Percentiles rank a stretch among this genome's conserved stretches.
These are phyloP conservation scores for Cheilosia urbana DNA, from an alignment of 2,888 invertebrate species.

Conservation along the genomic window DNA sequence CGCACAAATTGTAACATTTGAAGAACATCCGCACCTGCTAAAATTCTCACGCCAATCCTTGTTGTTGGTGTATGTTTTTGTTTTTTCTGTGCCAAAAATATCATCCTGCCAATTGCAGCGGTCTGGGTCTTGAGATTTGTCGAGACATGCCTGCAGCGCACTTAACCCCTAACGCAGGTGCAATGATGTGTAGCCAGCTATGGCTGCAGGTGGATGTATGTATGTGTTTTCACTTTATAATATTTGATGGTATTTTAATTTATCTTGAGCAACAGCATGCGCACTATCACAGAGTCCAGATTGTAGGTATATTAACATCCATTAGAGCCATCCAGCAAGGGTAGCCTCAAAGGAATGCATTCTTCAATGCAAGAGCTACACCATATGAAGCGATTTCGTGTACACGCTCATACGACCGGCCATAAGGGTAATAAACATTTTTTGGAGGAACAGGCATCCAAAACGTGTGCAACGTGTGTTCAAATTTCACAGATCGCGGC, in stretches of 20 bases:
- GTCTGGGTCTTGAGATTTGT: slow-evolving; percentile 64
- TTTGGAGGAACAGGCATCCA: slow-evolving; percentile 43
- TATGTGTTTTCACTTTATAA: slow-evolving; percentile 33
- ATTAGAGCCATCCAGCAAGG: slow-evolving; percentile 36
- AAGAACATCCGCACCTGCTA: slow-evolving; percentile 70
- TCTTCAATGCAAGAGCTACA: not conserved
- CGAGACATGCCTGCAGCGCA: slow-evolving; percentile 38
- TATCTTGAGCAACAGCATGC: slow-evolving; percentile 47
- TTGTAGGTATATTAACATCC: slow-evolving; percentile 12
- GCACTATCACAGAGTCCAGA: slow-evolving; percentile 3
- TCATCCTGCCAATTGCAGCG: slow-evolving; percentile 51
- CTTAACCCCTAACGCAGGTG: slow-evolving; percentile 65
- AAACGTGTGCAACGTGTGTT: slow-evolving; percentile 71
- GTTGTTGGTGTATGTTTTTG: not conserved
- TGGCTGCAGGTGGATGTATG: slow-evolving; percentile 2
- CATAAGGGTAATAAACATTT: slow-evolving; percentile 44
- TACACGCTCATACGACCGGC: not conserved
- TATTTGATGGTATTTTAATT: slow-evolving; percentile 70
- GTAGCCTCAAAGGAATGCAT: slow-evolving; percentile 49
- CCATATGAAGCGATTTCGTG: not conserved
- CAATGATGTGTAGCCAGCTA: slow-evolving; percentile 39
- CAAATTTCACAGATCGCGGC: slow-evolving; percentile 71
- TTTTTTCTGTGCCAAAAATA: slow-evolving; percentile 47
- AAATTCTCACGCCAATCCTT: slow-evolving; percentile 70
- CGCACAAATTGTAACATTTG: slow-evolving; percentile 70